Base-by-base conservation (phyloP, 2,113 vertebrate genomes). In the Myotis brandtii region DNA sequence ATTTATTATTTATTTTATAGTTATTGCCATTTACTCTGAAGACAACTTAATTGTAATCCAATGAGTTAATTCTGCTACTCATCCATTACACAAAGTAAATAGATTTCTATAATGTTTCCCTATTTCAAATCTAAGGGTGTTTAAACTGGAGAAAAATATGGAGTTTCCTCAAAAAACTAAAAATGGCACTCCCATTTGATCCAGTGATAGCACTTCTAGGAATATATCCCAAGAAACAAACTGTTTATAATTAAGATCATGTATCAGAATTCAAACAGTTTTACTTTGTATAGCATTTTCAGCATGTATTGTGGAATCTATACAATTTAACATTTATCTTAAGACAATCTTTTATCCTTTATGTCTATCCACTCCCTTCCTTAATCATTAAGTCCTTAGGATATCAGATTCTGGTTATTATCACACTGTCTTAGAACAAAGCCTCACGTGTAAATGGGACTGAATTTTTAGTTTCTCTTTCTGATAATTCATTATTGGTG, bases 21-120 rank as follows among this genome's bases (percentile, higher is more conserved):
- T 91, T 81, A 66, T 30, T 64, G 3, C 27, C 30, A 80, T 92
- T 87, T 92, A 86, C 69, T 52, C 34, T 93, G 50, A 80, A 92
- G 43, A 94, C 67, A 94, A 86, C 6, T 75, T 91, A 94, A 92
- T 89, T 96, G 10, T 81, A 85, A 20, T 64, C 83, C 66, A 84
- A 7, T 87, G n/a, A 93, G 23, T 86, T 92, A 84, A 96, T 79
- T 79, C 50, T 83, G 10, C 9, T 86, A 69, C 87, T 83, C 37
- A 84, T 66, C 9, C 43, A 43, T 37, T 95, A 82, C 23, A 32
- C 27, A 87, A 64, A 89, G 6, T 70, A 86, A 86, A 93, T 69
- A 86, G 81, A 90, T 86, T 30, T 86, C 13, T 80, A 50, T 86
- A 94, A 43, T 86, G 66, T 56, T n/a, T 30, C 0, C n/a, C 40